A percentile compares a stretch with the other conserved stretches of the same genome.
phyloP scores from a whole-genome alignment of 2,113 vertebrate species.

The Rhynchomys soricoides region DNA sequence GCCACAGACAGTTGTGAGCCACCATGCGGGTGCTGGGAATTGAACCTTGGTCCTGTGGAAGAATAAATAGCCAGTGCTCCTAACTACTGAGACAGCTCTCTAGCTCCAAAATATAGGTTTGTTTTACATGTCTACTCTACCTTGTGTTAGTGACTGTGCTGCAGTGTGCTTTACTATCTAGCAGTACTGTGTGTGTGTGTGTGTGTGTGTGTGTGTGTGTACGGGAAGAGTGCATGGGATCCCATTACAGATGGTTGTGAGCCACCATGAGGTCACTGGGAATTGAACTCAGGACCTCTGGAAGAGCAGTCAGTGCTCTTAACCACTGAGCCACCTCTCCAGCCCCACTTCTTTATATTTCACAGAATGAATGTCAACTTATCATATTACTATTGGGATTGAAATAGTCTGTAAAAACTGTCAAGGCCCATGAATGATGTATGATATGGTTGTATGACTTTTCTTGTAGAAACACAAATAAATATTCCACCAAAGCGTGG shows the following conservation, averaged over 20 bases:
- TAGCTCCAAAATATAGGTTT: neutral
- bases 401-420: neutral
- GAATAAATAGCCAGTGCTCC: neutral
- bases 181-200: neutral
- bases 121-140: neutral
- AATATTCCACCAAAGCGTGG: neutral
- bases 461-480: neutral
- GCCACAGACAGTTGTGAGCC: neutral
- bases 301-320: no score
- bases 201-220: no score
- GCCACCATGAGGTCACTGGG: no score
- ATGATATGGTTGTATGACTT: neutral
- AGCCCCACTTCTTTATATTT: neutral
- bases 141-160: neutral
- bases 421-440: neutral
- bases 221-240: no score
- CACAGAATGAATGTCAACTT: neutral
- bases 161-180: neutral
- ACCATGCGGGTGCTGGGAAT: neutral
- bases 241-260: no score
- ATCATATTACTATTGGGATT: neutral
- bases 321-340: no score
- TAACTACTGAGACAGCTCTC: neutral
- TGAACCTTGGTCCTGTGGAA: neutral
- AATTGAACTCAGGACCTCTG: no score